These are phyloP conservation scores for Synanthedon tipuliformis DNA, from an alignment of 2,888 invertebrate species.

Conservation along the genomic window DNA sequence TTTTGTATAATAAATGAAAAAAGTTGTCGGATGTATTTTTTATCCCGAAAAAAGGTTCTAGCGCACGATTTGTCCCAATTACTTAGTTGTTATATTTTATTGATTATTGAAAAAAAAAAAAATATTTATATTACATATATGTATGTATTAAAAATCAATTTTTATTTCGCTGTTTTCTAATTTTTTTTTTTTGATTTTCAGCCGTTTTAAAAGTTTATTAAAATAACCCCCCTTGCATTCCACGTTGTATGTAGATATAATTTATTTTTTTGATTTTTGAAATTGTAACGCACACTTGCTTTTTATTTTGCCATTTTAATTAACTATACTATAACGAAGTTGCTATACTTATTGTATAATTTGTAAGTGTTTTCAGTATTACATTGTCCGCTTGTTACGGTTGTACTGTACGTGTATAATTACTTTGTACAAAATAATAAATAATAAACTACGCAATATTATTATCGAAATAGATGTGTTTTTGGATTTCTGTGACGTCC, in stretches of 20 bases:
- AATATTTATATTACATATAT: constrained; percentile 32
- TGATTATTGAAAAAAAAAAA: constrained; percentile 23
- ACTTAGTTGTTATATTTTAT: constrained; percentile 29
- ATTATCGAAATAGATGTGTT: constrained; percentile 27
- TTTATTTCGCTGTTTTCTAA: constrained; percentile 13
- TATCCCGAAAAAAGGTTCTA: neutral
- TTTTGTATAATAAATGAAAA: neutral
- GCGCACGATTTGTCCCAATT: constrained; percentile 1
- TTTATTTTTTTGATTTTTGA: constrained; percentile 7
- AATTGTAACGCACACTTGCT: neutral
- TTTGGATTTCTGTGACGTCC: constrained; percentile 45
- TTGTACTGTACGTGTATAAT: neutral
- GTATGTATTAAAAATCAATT: constrained; percentile 29
- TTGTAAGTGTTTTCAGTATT: constrained; percentile 6
- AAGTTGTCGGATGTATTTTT: neutral
- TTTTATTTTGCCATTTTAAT: neutral
- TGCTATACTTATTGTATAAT: neutral
- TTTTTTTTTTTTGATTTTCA: constrained; percentile 9
- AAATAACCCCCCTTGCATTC: constrained; percentile 52
- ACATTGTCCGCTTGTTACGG: constrained; percentile 24
- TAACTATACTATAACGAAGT: too few relatives aligned
- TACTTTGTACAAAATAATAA: constrained; percentile 8
- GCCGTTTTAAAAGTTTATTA: constrained; percentile 14
- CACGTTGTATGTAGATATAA: constrained; percentile 27
- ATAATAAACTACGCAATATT: constrained; percentile 28